Percentiles rank a stretch among this genome's conserved stretches.
phyloP scores from a whole-genome alignment of 2,888 invertebrate species.

The Synergus itoensis region DNA sequence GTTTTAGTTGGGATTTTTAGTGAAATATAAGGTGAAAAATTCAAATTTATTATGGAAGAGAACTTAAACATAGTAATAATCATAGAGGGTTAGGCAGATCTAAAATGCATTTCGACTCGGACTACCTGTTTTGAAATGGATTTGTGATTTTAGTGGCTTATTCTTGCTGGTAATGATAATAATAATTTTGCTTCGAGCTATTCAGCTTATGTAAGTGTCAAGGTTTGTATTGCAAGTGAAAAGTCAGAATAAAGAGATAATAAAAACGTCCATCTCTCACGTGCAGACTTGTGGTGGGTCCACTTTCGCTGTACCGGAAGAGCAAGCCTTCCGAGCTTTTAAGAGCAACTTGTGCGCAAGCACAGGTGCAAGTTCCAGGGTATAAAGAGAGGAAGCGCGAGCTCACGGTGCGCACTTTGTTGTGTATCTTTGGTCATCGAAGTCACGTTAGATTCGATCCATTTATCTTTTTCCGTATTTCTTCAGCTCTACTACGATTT shows the following conservation, averaged over 20 bases:
- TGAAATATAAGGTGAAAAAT: too few species aligned
- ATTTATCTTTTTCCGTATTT: constrained; percentile 43
- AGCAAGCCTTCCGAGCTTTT: constrained; percentile 40
- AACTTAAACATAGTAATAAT: too few species aligned
- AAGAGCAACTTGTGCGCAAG: constrained; percentile 66
- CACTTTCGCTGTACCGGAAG: constrained; percentile 37
- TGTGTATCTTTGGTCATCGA: constrained; percentile 62
- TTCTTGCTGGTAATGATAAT: too few species aligned
- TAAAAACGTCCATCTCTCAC: constrained; percentile 4
- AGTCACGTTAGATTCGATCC: constrained; percentile 47
- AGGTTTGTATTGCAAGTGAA: background rate
- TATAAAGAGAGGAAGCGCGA: constrained; percentile 72
- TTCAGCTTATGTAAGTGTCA: background rate
- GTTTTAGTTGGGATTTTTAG: too few species aligned
- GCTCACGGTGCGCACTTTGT: constrained; percentile 72
- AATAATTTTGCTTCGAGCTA: too few species aligned
- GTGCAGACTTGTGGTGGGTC: constrained; percentile 35
- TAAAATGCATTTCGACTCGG: too few species aligned
- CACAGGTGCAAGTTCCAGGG: constrained; percentile 73
- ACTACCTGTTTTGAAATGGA: too few species aligned
- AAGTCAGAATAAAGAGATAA: background rate
- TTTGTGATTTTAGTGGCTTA: too few species aligned
- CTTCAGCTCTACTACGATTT: constrained; percentile 1
- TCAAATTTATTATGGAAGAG: too few species aligned
- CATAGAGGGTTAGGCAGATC: too few species aligned